Base-by-base conservation (phyloP, 1,140 invertebrate genomes). In the Contarinia nasturtii region DNA sequence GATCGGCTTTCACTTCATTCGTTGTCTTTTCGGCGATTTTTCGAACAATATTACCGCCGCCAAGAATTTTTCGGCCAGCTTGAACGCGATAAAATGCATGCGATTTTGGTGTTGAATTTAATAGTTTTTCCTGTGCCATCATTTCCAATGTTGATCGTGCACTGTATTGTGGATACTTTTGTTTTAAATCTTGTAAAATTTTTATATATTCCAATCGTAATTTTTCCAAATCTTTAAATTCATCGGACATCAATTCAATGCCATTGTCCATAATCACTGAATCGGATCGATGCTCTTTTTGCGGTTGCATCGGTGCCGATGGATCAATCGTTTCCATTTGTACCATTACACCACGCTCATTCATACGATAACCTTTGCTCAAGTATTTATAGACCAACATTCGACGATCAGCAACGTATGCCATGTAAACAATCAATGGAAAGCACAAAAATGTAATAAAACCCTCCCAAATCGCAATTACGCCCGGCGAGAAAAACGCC, bases 1-100 rank as follows among this genome's bases (percentile, higher is more conserved):
- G 55, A 53, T 79, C 75, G 18, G 78, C 76, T 63, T 77, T 82
- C 11, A 80, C 74, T 60, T 80, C 77, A 54, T 75, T 78, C 2
- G 81, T 59, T 51, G 84, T 81, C 53, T 80, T 81, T 53, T 84
- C 79, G 45, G 82, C 78, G 49, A 82, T 80, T 59, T 85, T 85
- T 44, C 86, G 79, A 51, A 90, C 81, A 12, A 93, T 74, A 60
- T 90, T 88, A 20, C 80, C 79, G 12, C 88, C 87, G 1, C 91
- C 93, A 40, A 90, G 91, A 56, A 97, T 76, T 61, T 90, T 91
- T 33, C 90, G 69, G 0, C 91, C 95, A 0, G 92, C 92, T 56
- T 93, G 88, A 38, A 95, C 87, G 45, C 93, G 72, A 62, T 97
- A 96, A 63, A 93, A 97, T 0, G 92, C 92, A 49, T 91, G 68